Conservation (phyloP, 2,113 vertebrate genomes). For the Tragelaphus buxtoni region DNA sequence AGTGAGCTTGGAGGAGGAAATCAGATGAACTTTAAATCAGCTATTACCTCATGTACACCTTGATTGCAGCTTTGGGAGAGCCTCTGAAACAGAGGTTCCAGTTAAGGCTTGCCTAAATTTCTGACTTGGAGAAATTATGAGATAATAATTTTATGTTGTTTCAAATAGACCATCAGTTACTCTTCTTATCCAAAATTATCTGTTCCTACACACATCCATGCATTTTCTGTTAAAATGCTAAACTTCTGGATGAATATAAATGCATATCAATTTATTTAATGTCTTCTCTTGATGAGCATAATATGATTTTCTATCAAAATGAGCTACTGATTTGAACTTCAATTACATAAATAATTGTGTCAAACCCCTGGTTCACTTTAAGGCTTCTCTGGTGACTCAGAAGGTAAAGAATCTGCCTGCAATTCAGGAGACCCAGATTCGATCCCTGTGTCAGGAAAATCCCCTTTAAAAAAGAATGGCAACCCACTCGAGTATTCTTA, state of each 20-base stretch:
- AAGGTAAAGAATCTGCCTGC: background rate
- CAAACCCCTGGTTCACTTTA: background rate
- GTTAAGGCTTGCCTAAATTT: background rate
- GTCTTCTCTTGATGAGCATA: background rate
- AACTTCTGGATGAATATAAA: background rate
- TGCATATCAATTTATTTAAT: background rate
- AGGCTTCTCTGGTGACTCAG: background rate
- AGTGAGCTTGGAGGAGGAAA: background rate
- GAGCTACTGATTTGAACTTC: background rate
- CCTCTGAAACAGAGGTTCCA: background rate
- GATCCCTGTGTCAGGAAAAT: background rate
- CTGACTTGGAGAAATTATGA: background rate
- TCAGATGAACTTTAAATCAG: background rate
- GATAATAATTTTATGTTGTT: background rate
- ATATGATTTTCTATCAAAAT: conserved; percentile 14
- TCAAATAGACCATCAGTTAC: background rate
- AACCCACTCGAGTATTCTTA: background rate
- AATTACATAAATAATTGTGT: background rate
- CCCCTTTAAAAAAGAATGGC: background rate
- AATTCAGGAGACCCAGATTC: background rate
- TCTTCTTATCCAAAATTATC: background rate
- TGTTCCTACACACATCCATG: background rate
- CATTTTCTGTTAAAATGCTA: background rate
- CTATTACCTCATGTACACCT: too few relatives aligned
- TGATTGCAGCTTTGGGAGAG: background rate